Base-by-base conservation (phyloP, 2,888 invertebrate species). In the Cheilosia pagana region DNA sequence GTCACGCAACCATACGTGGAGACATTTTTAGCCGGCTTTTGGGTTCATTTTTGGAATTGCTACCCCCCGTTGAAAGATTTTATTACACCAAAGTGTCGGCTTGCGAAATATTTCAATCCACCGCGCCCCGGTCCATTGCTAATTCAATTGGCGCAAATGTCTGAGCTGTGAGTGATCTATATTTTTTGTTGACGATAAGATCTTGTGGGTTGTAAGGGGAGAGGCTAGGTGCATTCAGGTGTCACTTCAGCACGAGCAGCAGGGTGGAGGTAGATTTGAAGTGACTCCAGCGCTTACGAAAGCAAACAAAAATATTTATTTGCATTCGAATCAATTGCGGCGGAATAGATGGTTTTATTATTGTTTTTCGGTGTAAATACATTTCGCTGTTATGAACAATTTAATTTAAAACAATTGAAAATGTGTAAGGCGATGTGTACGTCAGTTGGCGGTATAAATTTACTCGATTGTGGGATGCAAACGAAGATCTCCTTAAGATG, bases 361-460 rank as follows among this genome's bases (percentile, higher is more conserved):
- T 62, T 48, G 45, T 48, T 48, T 62, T 28, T 6, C 6, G 39
- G 39, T 12, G 39, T 39, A 65, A 10, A n/a, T 52, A 35, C 21
- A 52, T 41, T 52, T 52, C 10, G 50, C 12, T 68, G 45, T 45
- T 45, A 23, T n/a, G 28, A 68, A 45, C 57, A 71, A 50, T 71
- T 60, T 28, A 71, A 60, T 71, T 52, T 35, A 45, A 45, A 16
- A 7, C 16, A 45, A 45, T 45, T 45, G 43, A 45, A 1, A 43
- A 8, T 25, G 43, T 45, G 12, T 35, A 35, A 35, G 12, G 35
- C 35, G 12, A 35, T 12, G n/a, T 45, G 43, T 7, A 45, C 6
- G 16, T n/a, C 16, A 45, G 16, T 16, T 16, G 7, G 43, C 43
- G 43, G 35, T 3, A 35, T 12, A 3, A 35, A 3, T 35, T 45